Conservation (phyloP, 2,113 vertebrate genomes). For the Tychaedon coryphoeus region DNA sequence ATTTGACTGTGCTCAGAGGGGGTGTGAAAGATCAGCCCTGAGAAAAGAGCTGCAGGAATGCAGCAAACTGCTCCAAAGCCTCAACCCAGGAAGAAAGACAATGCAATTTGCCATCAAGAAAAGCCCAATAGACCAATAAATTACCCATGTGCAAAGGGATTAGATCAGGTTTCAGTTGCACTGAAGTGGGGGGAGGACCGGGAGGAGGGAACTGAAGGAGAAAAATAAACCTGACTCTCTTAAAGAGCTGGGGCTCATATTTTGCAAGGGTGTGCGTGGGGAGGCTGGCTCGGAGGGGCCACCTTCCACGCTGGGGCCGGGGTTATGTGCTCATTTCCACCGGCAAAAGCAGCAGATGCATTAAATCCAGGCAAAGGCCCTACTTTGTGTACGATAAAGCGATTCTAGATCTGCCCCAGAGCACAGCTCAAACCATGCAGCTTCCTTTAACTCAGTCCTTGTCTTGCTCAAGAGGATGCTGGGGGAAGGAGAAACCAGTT, state of each 20-base stretch:
- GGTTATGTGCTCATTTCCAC: not conserved
- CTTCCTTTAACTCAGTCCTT: not conserved
- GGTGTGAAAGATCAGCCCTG: slow-evolving; percentile 69
- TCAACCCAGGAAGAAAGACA: slow-evolving; percentile 81
- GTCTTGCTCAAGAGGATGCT: not conserved
- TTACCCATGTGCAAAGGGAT: slow-evolving; percentile 84
- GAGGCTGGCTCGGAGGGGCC: not conserved
- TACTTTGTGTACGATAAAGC: not conserved
- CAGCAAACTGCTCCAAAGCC: slow-evolving; percentile 61
- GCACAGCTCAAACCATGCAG: not conserved
- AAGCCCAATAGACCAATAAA: slow-evolving; percentile 87
- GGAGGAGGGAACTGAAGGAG: slow-evolving; percentile 24
- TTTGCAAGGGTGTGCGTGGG: not conserved
- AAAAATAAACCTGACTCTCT: slow-evolving; percentile 70
- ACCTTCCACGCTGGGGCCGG: not conserved
- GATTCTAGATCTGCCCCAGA: not conserved
- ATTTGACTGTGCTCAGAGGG: slow-evolving; percentile 58
- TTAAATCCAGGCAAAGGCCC: not conserved
- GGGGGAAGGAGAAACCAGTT: not conserved
- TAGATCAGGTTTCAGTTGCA: slow-evolving; percentile 82
- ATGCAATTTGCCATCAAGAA: slow-evolving; percentile 85
- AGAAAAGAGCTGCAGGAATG: slow-evolving; percentile 74
- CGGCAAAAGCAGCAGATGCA: not conserved
- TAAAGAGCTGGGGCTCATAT: slow-evolving; percentile 71
- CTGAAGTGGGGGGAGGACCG: slow-evolving; percentile 52